Evolutionary conservation across 2,113 vertebrate species (phyloP), one percentile per base, ranked within the genome.

Genomic region (Alectura lathami): DNA sequence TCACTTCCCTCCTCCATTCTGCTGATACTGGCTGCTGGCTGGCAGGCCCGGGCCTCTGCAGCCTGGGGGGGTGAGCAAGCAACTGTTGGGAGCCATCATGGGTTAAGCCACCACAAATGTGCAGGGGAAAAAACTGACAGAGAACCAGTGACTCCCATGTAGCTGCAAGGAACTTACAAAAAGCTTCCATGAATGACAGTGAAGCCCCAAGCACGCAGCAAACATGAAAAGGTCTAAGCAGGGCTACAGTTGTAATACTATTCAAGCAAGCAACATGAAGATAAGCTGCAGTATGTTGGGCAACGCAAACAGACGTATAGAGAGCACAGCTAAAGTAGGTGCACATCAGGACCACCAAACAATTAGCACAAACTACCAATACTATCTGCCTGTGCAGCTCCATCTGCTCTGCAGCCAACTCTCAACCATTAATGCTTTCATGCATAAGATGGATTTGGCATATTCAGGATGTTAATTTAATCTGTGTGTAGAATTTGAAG

Each of bases 101-200:
- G n/a, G n/a, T n/a, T n/a, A n/a, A n/a, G n/a, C n/a, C n/a, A n/a
- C n/a, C n/a, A n/a, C n/a, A n/a, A n/a, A n/a, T n/a, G n/a, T n/a
- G 17, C 22, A 77, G 40, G 16, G 20, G 11, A 70, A 85, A 36
- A 85, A 16, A 54, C 32, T 64, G 26, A 38, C 12, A 30, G 62
- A 32, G 40, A 66, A 53, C 10, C 15, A 18, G 0, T 8, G 26
- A 45, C 17, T 26, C 13, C 29, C 23, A 22, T 1, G 1, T 4
- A 38, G 26, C 30, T 17, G 20, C n/a, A 70, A 47, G 26, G 11
- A 83, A 40, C 30, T 40, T 36, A 6, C 9, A 48, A 34, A 78
- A 74, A 53, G 5, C 2, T 34, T 11, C 3, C 5, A 4, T 7
- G 9, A 84, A 51, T 18, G 23, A 17, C 32, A 72, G 23, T 36